Evolutionary conservation across 2,888 invertebrate species (phyloP).

Genomic region (Seira musarum): DNA sequence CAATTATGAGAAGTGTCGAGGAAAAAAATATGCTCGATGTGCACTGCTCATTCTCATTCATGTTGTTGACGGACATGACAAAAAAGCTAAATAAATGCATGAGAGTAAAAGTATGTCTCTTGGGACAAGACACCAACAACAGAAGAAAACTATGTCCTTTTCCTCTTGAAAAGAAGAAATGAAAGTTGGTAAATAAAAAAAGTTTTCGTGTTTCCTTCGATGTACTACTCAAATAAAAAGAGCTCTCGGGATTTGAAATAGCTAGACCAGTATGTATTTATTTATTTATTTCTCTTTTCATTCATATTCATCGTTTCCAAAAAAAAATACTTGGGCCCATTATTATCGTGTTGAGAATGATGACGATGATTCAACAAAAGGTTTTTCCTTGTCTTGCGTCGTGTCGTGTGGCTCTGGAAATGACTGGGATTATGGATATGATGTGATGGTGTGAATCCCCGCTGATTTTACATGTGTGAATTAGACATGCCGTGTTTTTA

Average conservation of each 20-base stretch:
- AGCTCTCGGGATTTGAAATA: neutral
- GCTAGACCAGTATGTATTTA: neutral
- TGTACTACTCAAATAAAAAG: neutral
- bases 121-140: too few species aligned
- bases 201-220: neutral
- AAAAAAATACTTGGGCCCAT: neutral
- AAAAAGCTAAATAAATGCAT: neutral
- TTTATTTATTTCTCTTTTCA: conserved; percentile 8
- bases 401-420: too few species aligned
- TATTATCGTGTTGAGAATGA: too few species aligned
- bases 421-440: neutral
- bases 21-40: conserved; percentile 2
- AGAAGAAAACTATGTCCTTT: neutral
- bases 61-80: neutral
- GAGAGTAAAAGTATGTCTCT: too few species aligned
- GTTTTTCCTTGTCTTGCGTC: neutral
- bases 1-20: too few species aligned
- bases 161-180: neutral
- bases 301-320: conserved; percentile 47
- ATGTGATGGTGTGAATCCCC: conserved; percentile 35
- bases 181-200: neutral
- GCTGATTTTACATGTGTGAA: conserved; percentile 18
- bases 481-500: too few species aligned
- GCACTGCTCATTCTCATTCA: neutral
- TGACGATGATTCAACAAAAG: neutral